Base-by-base conservation (phyloP, 2,113 vertebrate species). In the Platanista minor region DNA sequence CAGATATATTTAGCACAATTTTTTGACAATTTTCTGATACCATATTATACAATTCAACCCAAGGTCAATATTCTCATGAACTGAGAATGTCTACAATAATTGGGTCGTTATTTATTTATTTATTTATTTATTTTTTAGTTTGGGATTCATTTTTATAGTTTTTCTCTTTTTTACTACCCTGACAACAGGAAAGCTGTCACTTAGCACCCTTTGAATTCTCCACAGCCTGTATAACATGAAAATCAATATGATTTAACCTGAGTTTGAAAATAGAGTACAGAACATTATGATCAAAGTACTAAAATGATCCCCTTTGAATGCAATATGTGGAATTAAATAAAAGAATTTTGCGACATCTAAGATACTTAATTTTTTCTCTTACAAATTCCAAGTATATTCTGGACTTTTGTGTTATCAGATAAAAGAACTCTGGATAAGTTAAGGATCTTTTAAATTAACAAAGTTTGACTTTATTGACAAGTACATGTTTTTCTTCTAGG, bases 181-280 rank as follows among this genome's bases (percentile, higher is more conserved):
- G 31, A 29, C 8, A 67, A 86, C 1, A 86, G 33, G 5, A 77
- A 84, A 75, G 2, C 3, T 95, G 5, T 82, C 23, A 84, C 8
- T 15, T 43, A 49, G 82, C 27, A 93, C 5, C 18, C 36, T 66
- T 88, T 85, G 43, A 12, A 86, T 83, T 83, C 18, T 96, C 57
- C 6, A 29, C 23, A 94, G 4, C 27, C 9, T 62, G n/a, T 21
- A 46, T 66, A 74, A 81, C 27, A 57, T 81, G 27, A 80, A 23
- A 90, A 59, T 14, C 2, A 43, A 78, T 33, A 69, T 12, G 8
- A 69, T 54, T 57, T 25, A n/a, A 57, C 4, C 5, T 89, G 3
- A 67, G 14, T 78, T 96, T 96, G 62, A 86, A 97, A 97, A 81
- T 17, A 66, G 69, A 90, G 21, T 82, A n/a, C 61, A 90, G 15